A percentile compares a stretch with the other conserved stretches of the same genome.
These are phyloP conservation scores for Neodontobutis hainanensis DNA, from an alignment of 2,113 vertebrate genomes.

Conservation along the genomic window DNA sequence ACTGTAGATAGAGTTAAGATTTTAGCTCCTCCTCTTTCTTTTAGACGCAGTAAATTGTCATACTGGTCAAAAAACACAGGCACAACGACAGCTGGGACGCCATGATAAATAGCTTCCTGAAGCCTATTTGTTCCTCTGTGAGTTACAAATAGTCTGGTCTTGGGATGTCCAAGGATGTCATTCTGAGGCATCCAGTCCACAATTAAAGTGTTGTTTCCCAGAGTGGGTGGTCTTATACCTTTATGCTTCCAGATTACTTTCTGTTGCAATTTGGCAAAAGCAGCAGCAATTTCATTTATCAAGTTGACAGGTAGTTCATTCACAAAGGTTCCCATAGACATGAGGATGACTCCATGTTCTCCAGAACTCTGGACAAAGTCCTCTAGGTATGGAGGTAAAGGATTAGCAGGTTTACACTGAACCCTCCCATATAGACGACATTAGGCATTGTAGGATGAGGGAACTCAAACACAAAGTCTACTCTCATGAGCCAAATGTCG, in stretches of 20 bases:
- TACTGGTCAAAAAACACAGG: conserved; percentile 67
- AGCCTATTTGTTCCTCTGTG: conserved; percentile 76
- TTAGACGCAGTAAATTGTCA: conserved; percentile 73
- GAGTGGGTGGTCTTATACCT: conserved; percentile 48
- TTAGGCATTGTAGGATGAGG: conserved; percentile 81
- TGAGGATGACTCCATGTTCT: conserved; percentile 76
- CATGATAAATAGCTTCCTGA: conserved; percentile 74
- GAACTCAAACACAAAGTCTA: conserved; percentile 81
- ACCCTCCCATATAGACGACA: conserved; percentile 73
- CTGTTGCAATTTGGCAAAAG: conserved; percentile 75
- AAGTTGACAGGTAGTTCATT: conserved; percentile 67
- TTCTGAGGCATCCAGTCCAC: conserved; percentile 78
- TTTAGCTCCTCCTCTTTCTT: conserved; percentile 60
- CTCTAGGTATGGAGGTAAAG: conserved; percentile 70
- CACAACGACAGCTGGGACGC: conserved; percentile 70
- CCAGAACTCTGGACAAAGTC: conserved; percentile 76
- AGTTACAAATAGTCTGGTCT: conserved; percentile 68
- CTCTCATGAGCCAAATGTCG: conserved; percentile 80
- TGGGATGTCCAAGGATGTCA: conserved; percentile 76
- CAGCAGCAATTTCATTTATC: conserved; percentile 61
- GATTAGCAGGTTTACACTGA: conserved; percentile 73
- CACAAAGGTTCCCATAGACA: conserved; percentile 78
- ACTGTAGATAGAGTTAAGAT: conserved; percentile 55
- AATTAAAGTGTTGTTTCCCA: conserved; percentile 76
- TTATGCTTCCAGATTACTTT: conserved; percentile 77